These are phyloP conservation scores for Atlantisia rogersi DNA, from an alignment of 2,113 vertebrate species.

Conservation along the genomic window DNA sequence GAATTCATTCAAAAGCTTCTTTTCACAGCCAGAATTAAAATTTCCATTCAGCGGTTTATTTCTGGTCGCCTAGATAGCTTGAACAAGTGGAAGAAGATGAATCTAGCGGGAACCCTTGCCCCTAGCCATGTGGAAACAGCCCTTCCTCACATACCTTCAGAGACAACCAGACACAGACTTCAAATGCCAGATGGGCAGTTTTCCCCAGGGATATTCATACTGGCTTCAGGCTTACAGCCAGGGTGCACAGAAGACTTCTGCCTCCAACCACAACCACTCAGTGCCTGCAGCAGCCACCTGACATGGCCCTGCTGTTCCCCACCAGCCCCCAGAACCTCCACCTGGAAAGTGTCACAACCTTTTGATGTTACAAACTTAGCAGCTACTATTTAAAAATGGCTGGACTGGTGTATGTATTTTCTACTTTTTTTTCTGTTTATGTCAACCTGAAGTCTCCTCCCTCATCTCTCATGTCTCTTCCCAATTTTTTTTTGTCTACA, in stretches of 20 bases:
- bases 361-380: neutral
- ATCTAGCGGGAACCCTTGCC: neutral
- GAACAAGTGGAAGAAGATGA: neutral
- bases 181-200: neutral
- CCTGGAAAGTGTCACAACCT: neutral
- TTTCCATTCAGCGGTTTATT: slow-evolving; percentile 58
- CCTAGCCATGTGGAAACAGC: neutral
- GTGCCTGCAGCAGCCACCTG: neutral
- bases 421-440: neutral
- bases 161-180: neutral
- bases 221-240: neutral
- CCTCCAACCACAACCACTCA: neutral
- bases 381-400: neutral
- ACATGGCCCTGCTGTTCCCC: neutral
- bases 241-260: neutral
- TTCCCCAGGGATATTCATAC: neutral
- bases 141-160: neutral
- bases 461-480: neutral
- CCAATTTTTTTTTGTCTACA: neutral
- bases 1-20: slow-evolving; percentile 62
- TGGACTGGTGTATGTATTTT: neutral
- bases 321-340: neutral
- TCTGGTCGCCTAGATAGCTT: slow-evolving; percentile 5
- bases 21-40: slow-evolving; percentile 47
- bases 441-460: neutral